Conservation (phyloP, 2,113 vertebrate species). For the Sebastes fasciatus region DNA sequence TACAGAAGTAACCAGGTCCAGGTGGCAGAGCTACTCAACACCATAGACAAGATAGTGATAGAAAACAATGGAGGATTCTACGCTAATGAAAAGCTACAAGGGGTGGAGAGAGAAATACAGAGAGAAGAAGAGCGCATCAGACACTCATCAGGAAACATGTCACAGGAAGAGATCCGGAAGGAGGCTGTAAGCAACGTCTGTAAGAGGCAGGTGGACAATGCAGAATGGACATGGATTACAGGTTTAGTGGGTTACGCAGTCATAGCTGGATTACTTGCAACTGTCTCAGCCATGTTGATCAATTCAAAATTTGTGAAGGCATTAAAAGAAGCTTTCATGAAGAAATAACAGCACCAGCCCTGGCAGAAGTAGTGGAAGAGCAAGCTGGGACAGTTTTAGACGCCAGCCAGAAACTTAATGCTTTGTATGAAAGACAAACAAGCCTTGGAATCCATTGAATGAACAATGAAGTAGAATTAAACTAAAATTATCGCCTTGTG, state of each 20-base stretch:
- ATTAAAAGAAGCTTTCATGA: too few relatives aligned
- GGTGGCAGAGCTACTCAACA: constrained; percentile 34
- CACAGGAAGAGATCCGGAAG: neutral
- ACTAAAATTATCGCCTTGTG: neutral
- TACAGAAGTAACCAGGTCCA: constrained; percentile 54
- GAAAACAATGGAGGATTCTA: constrained; percentile 22
- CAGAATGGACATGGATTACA: neutral
- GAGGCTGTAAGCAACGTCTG: constrained; percentile 69
- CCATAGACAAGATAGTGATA: constrained; percentile 30
- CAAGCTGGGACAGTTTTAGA: neutral
- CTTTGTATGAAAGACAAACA: neutral
- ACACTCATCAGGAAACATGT: fast-evolving
- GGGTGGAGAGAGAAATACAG: neutral
- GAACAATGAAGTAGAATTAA: neutral
- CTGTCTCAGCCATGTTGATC: neutral
- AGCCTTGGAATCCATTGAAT: neutral
- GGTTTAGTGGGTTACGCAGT: neutral
- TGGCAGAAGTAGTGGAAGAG: neutral
- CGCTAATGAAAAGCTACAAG: constrained; percentile 22
- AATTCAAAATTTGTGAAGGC: neutral
- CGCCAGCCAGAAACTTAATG: neutral
- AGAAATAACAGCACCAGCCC: neutral
- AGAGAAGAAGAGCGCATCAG: neutral
- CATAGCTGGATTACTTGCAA: neutral
- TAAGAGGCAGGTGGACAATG: neutral